A percentile compares a stretch with the other conserved stretches of the same genome.
phyloP scores from a whole-genome alignment of 1,140 invertebrate genomes.

The Aphaenogaster ashmeadi region DNA sequence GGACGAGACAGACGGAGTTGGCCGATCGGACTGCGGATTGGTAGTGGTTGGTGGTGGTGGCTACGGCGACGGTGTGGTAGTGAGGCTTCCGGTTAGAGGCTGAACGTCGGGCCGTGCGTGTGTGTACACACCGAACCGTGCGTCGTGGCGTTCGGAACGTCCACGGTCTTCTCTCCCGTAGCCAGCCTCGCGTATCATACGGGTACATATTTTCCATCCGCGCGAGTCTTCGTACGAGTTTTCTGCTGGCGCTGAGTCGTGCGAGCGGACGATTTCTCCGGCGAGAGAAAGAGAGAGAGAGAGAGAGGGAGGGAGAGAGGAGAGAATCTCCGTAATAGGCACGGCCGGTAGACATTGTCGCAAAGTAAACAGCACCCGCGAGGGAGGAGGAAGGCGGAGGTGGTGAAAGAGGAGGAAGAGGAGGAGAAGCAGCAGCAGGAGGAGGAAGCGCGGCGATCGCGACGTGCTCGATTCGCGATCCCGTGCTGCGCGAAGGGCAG shows the following conservation, averaged over 20 bases:
- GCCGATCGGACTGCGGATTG: conserved; percentile 48
- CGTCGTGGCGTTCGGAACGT: conserved; percentile 43
- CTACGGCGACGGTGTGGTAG: background rate
- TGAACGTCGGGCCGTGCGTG: background rate
- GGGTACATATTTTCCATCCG: background rate
- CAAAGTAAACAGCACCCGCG: conserved; percentile 18
- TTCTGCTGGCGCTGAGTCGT: background rate
- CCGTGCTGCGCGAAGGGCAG: background rate
- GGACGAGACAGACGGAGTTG: conserved; percentile 49
- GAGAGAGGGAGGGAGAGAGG: too few species aligned
- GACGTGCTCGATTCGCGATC: conserved; percentile 24
- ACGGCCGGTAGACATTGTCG: background rate
- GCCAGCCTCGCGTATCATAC: background rate
- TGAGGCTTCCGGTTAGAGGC: conserved; percentile 1
- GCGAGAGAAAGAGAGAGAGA: background rate
- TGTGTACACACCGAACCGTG: conserved; percentile 33
- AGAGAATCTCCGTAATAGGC: background rate
- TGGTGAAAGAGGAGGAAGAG: background rate
- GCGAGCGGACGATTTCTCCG: background rate
- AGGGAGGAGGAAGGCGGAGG: background rate
- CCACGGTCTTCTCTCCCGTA: background rate
- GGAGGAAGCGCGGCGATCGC: conserved; percentile 20
- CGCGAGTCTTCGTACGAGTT: background rate
- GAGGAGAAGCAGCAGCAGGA: background rate
- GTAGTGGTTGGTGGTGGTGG: conserved; percentile 3